Percentiles rank a stretch among this genome's conserved stretches.
Conservation (phyloP, 2,888 invertebrate genomes). For the Clitarchus hookeri region DNA sequence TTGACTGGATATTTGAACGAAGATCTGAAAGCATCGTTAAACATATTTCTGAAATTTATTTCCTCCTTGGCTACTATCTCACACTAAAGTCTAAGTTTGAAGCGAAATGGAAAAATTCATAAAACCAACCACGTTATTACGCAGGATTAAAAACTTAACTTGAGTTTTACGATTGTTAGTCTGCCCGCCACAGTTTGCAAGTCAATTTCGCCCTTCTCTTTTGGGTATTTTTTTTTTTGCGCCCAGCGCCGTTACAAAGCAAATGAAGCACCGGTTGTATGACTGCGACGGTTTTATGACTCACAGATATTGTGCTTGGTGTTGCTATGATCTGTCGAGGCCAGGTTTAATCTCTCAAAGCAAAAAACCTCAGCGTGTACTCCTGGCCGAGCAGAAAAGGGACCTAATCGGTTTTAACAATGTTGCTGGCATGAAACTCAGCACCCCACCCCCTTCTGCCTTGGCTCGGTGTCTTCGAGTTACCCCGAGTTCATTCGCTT, state of each 20-base stretch:
- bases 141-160: too few species aligned
- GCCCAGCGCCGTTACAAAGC: background rate
- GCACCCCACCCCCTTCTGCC: background rate
- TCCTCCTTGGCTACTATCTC: too few species aligned
- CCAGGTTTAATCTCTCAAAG: conserved; percentile 1
- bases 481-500: conserved; percentile 14
- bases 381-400: conserved; percentile 6
- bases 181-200: background rate
- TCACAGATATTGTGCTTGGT: background rate
- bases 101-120: too few species aligned
- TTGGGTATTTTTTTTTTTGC: background rate
- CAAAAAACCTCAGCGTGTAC: background rate
- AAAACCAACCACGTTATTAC: too few species aligned
- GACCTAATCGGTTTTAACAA: conserved; percentile 14
- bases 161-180: background rate
- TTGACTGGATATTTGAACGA: too few species aligned
- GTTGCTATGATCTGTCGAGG: background rate
- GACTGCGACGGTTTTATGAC: background rate
- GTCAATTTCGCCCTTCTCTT: background rate
- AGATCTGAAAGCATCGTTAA: too few species aligned
- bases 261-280: background rate
- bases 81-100: too few species aligned
- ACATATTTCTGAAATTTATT: too few species aligned
- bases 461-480: background rate
- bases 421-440: background rate